Evolutionary conservation across 1,140 invertebrate species (phyloP), one percentile per base, ranked within the genome.

Genomic region (Drosophila suzukii): DNA sequence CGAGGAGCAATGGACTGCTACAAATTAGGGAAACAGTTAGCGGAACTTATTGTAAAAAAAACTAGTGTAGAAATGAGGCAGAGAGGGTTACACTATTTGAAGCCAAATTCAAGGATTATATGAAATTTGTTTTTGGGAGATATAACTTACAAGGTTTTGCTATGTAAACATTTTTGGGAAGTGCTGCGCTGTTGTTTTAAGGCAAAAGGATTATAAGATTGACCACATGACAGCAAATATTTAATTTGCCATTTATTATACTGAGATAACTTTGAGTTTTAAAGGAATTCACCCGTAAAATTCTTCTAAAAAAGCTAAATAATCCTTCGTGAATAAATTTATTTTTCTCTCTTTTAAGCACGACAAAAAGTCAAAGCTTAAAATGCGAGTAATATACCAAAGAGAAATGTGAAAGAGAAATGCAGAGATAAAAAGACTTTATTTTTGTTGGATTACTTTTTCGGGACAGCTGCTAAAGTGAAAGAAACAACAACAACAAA

Each of bases 351-450:
- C 12, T 44, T 49, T 30, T 47, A 12, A 30, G 30, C 17, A 70
- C 15, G 51, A 71, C 68, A 58, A 72, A 72, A 72, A 71, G 68
- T 72, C 68, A 71, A 58, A 58, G 68, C 53, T 72, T 71, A 58
- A 72, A 71, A 71, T 71, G 66, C 67, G 66, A 71, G 68, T 72
- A 72, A 72, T 72, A 71, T 50, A 39, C 30, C 66, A 71, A 71
- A 57, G 65, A 43, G 51, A 51, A 61, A 50, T 51, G 46, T 30
- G 54, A 56, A 56, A 30, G 24, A 38, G 39, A 70, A 53, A 71
- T 71, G 36, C 17, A 30, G 34, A 57, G 51, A 71, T 71, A 70
- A 71, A 71, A 70, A 27, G 51, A 56, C 15, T 24, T 34, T 70
- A 56, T 72, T 72, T 68, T 71, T 71, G 67, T 50, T 71, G 53